Conservation (phyloP, 2,797 vertebrate species). For the Falco naumanni region DNA sequence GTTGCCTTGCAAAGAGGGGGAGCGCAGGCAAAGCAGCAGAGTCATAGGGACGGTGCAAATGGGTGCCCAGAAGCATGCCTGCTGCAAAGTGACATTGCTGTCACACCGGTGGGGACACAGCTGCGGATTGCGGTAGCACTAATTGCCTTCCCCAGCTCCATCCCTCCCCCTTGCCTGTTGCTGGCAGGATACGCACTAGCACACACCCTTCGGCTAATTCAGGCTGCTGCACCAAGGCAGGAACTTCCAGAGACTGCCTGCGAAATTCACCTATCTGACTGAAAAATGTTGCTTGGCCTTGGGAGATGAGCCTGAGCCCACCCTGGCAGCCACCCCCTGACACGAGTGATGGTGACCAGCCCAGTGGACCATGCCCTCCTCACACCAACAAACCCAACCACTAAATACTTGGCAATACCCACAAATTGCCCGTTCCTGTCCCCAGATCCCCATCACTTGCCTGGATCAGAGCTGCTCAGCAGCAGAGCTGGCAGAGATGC, state of each 20-base stretch:
- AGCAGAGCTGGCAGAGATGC: background rate
- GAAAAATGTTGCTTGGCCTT: background rate
- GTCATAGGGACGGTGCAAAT: background rate
- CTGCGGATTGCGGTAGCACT: background rate
- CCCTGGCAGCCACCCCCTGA: background rate
- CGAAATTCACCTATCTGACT: background rate
- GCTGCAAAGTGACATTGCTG: background rate
- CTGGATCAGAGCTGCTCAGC: background rate
- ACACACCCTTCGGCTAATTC: background rate
- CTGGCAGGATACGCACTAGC: background rate
- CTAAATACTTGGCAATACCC: background rate
- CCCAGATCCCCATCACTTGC: background rate
- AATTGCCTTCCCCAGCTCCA: background rate
- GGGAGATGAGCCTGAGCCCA: background rate
- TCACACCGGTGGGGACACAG: accelerated
- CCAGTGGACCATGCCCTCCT: background rate
- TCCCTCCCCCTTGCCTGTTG: background rate
- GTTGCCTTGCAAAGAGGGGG: background rate
- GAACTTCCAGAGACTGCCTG: background rate
- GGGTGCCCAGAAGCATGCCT: accelerated
- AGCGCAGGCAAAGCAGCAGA: background rate
- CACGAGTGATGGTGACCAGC: accelerated
- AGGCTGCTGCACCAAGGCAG: background rate
- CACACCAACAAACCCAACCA: background rate
- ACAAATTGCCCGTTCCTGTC: background rate